Evolutionary conservation across 1,140 invertebrate genomes (phyloP), one percentile per base, ranked within the genome.

Genomic region (Drosophila pruinosa): DNA sequence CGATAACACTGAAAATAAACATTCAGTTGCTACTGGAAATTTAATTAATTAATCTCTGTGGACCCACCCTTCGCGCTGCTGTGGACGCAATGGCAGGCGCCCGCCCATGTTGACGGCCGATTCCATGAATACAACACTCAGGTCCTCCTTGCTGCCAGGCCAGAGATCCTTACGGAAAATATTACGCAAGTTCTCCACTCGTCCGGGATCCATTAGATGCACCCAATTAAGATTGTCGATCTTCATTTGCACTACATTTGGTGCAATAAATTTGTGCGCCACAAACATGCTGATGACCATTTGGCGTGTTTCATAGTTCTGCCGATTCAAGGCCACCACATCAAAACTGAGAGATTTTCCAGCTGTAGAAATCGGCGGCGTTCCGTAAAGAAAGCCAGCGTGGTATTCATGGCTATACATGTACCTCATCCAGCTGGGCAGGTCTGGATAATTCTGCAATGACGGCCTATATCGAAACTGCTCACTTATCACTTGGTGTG

Each of bases 101-200:
- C 96, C 97, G 12, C 97, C 97, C 41, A 97, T 92, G 79, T 96
- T 94, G 12, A 97, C 93, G 0, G 97, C 96, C 2, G 96, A 97
- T 22, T 95, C 95, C 53, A 98, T 92, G 82, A 96, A 97, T 0
- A 96, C 96, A 0, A 97, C 92, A 89, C 96, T 96, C 14, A 97
- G 86, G 83, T 97, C 95, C 15, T 93, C 88, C 17, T 91, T 92
- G 76, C 94, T 94, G 52, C 93, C 93, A 1, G 92, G 92, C 94
- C 94, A 95, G 8, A 95, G 81, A 65, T 93, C 93, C 28, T 93
- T 93, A 26, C 75, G 92, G 74, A 97, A 96, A 45, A 97, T 94
- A 75, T 96, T 94, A 45, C 96, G 93, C 1, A 98, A 90, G 19
- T 93, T 93, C 34, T 94, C 93, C 82, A 96, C 94, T 65, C 94